Conservation (phyloP, 2,113 vertebrate species). For the Poeciliopsis occidentalis region DNA sequence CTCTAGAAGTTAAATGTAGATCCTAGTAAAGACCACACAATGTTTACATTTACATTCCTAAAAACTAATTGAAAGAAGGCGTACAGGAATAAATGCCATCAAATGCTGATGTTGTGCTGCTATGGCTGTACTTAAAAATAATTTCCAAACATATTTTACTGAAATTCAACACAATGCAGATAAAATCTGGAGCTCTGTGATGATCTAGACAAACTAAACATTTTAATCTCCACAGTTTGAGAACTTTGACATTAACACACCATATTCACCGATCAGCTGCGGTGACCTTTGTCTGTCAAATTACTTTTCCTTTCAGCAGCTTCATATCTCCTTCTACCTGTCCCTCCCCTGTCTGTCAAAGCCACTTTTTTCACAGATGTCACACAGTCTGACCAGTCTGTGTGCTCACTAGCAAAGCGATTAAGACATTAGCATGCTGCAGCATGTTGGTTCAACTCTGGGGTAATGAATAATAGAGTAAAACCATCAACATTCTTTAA, state of each 20-base stretch:
- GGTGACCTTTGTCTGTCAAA: not conserved
- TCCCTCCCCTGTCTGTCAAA: slow-evolving; percentile 7
- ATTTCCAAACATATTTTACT: too few relatives aligned
- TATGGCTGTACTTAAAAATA: too few relatives aligned
- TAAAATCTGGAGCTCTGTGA: not conserved
- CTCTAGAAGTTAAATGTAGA: too few relatives aligned
- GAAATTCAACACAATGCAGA: too few relatives aligned
- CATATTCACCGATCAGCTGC: not conserved
- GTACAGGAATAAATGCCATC: too few relatives aligned
- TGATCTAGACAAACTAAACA: not conserved
- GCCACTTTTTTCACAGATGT: slow-evolving; percentile 41
- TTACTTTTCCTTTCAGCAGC: not conserved
- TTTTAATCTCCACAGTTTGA: slow-evolving; percentile 1
- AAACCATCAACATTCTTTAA: slow-evolving; percentile 34
- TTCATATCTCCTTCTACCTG: not conserved
- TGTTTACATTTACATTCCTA: too few relatives aligned
- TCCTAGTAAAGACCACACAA: too few relatives aligned
- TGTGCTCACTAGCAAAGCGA: not conserved
- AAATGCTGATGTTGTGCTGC: too few relatives aligned
- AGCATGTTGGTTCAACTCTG: slow-evolving; percentile 7
- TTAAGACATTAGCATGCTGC: slow-evolving; percentile 45
- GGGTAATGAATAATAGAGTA: slow-evolving; percentile 43
- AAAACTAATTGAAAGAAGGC: too few relatives aligned
- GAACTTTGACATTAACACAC: not conserved
- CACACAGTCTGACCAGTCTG: slow-evolving; percentile 42